Evolutionary conservation across 2,113 vertebrate genomes (phyloP).

Genomic region (Ornithorhynchus anatinus): DNA sequence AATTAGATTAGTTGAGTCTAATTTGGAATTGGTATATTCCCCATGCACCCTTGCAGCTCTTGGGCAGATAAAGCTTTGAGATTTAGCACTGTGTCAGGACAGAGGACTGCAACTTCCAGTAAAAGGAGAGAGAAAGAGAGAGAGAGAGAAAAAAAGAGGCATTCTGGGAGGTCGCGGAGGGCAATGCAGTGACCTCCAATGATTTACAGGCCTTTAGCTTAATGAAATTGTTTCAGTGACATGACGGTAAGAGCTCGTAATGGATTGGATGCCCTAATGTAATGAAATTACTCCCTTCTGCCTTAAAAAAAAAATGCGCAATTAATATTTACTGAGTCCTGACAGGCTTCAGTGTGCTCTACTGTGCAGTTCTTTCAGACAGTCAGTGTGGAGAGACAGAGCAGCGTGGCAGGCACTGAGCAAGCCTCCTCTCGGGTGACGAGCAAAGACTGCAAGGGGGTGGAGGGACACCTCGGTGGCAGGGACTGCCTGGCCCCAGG

Average conservation of each 20-base stretch:
- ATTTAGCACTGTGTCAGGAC: slow-evolving; percentile 81
- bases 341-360: slow-evolving; percentile 81
- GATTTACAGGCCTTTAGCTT: slow-evolving; percentile 99
- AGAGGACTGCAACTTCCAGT: slow-evolving; percentile 88
- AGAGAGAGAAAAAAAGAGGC: slow-evolving; percentile 66
- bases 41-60: slow-evolving; percentile 73
- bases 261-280: slow-evolving; percentile 99
- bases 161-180: slow-evolving; percentile 81
- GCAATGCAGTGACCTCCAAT: slow-evolving; percentile 89
- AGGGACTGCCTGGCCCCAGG: slow-evolving; percentile 56
- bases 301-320: slow-evolving; percentile 86
- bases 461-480: slow-evolving; percentile 71
- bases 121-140: slow-evolving; percentile 75
- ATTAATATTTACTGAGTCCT: slow-evolving; percentile 99
- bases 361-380: slow-evolving; percentile 74
- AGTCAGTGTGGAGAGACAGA: slow-evolving; percentile 72
- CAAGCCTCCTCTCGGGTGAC: slow-evolving; percentile 68
- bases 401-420: slow-evolving; percentile 82
- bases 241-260: slow-evolving; percentile 99
- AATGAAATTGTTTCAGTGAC: slow-evolving; percentile 99
- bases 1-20: slow-evolving; percentile 89
- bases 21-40: slow-evolving; percentile 83
- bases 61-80: slow-evolving; percentile 80
- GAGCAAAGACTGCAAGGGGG: slow-evolving; percentile 73
- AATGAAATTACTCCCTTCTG: slow-evolving; percentile 99